Evolutionary conservation across 2,888 invertebrate species (phyloP).

Genomic region (Gastracanthus pulcherrimus): DNA sequence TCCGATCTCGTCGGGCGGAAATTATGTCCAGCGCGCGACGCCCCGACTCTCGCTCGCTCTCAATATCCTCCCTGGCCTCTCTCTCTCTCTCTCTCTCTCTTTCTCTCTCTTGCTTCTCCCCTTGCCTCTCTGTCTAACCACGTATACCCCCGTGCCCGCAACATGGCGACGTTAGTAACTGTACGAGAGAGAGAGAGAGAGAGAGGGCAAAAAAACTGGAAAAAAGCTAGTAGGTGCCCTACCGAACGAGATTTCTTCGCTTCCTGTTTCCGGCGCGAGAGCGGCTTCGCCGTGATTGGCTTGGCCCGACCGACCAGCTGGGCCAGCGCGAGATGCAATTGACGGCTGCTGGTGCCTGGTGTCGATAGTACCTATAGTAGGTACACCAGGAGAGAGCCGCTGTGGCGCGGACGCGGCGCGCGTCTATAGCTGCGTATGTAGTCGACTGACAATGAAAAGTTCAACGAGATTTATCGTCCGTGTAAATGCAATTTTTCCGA

Average conservation of each 20-base stretch:
- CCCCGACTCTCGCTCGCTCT: constrained; percentile 71
- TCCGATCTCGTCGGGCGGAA: constrained; percentile 78
- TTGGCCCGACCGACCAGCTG: constrained; percentile 53
- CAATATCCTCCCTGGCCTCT: constrained; percentile 51
- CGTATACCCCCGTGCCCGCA: constrained; percentile 59
- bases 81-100: constrained; percentile 45
- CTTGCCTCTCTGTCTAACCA: constrained; percentile 58
- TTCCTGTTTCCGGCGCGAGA: constrained; percentile 74
- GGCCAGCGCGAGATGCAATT: constrained; percentile 41
- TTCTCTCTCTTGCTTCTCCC: constrained; percentile 52
- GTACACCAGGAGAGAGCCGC: too few species aligned
- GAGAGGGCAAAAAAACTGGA: constrained; percentile 17
- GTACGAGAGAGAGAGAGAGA: not conserved
- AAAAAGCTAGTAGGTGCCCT: constrained; percentile 49
- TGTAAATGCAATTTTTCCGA: constrained; percentile 23
- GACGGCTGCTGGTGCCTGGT: constrained; percentile 38
- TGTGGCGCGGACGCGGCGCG: not conserved
- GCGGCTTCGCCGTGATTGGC: constrained; percentile 70
- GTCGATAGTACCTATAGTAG: constrained; percentile 7
- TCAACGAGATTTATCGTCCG: constrained; percentile 50
- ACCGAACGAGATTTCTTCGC: constrained; percentile 72
- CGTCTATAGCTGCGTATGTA: too few species aligned
- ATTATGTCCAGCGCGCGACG: constrained; percentile 77
- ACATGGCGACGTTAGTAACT: constrained; percentile 55
- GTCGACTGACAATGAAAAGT: constrained; percentile 45